Evolutionary conservation across 1,140 invertebrate genomes (phyloP), one percentile per base, ranked within the genome.

Genomic region (Sesamia nonagrioides): DNA sequence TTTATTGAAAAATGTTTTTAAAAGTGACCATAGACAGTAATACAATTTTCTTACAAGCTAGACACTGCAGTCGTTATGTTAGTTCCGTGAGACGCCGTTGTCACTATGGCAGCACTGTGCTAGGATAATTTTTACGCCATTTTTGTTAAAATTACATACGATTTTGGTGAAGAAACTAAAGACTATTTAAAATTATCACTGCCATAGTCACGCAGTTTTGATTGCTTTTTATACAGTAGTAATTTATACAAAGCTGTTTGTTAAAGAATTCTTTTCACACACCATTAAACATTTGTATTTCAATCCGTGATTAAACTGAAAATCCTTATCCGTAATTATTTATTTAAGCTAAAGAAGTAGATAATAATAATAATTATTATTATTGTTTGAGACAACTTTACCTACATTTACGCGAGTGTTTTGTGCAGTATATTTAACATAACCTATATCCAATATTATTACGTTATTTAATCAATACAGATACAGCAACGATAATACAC

Each of bases 91-190:
- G 9, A n/a, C 33, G 15, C 48, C n/a, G 45, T 21, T 69, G 40
- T 54, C 11, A 71, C 68, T 71, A 71, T 54, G 68, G 68, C 68
- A 71, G 68, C 42, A 63, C 35, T 63, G 40, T 68, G 18, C 63
- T 45, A 27, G 8, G 17, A 68, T 9, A 33, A 58, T n/a, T n/a
- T 4, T 50, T 58, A 8, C 1, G 7, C 21, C 18, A 8, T 45
- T 2, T 6, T 40, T 40, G 7, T 45, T 13, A 45, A 45, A 45
- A 45, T 45, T 45, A 45, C 0, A 35, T 42, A 66, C n/a, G n/a
- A 18, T 2, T 40, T 63, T 63, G 6, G 27, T 63, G 63, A 48
- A 6, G 17, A 52, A 71, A 71, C 50, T 71, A 18, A 50, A 27
- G 6, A 18, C 3, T 37, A 33, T 33, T 50, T 18, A 54, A 35